Conservation (phyloP, 2,113 vertebrate genomes). For the Hippocampus guttulatus region DNA sequence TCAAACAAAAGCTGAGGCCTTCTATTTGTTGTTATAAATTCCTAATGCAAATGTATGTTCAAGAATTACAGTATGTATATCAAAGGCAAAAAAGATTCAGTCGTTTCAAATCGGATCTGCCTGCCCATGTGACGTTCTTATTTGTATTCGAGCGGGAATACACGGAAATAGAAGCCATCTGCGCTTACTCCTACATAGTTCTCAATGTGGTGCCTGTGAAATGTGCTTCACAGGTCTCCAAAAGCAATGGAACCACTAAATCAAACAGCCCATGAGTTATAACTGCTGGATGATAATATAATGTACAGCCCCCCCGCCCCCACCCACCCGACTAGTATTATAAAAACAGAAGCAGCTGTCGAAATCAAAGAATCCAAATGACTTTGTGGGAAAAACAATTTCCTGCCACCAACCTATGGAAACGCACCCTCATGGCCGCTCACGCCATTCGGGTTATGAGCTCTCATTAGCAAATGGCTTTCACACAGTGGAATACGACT, state of each 20-base stretch:
- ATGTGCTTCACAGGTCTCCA: slow-evolving; percentile 14
- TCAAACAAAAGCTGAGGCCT: too few species aligned
- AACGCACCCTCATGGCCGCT: slow-evolving; percentile 34
- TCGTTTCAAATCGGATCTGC: too few species aligned
- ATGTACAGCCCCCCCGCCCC: slow-evolving; percentile 35
- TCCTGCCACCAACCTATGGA: slow-evolving; percentile 41
- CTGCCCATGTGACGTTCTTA: slow-evolving; percentile 38
- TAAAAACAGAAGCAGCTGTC: slow-evolving; percentile 30
- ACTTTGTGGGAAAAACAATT: slow-evolving; percentile 18
- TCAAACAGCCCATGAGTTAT: slow-evolving; percentile 35
- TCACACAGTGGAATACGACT: slow-evolving; percentile 48
- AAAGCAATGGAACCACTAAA: slow-evolving; percentile 34
- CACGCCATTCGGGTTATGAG: slow-evolving; percentile 51
- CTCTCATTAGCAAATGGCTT: slow-evolving; percentile 66
- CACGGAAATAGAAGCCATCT: slow-evolving; percentile 11
- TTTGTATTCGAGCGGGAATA: slow-evolving; percentile 16
- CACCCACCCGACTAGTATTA: slow-evolving; percentile 27
- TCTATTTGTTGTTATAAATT: too few species aligned
- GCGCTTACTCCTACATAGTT: slow-evolving; percentile 15
- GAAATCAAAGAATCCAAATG: slow-evolving; percentile 26
- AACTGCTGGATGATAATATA: slow-evolving; percentile 32
- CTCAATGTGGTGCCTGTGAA: neutral
- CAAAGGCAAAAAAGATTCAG: neutral
- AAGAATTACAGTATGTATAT: too few species aligned
- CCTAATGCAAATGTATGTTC: too few species aligned